A percentile compares a stretch with the other conserved stretches of the same genome.
These are phyloP conservation scores for Pinctada fucata DNA, from an alignment of 2,888 invertebrate species.

Conservation along the genomic window DNA sequence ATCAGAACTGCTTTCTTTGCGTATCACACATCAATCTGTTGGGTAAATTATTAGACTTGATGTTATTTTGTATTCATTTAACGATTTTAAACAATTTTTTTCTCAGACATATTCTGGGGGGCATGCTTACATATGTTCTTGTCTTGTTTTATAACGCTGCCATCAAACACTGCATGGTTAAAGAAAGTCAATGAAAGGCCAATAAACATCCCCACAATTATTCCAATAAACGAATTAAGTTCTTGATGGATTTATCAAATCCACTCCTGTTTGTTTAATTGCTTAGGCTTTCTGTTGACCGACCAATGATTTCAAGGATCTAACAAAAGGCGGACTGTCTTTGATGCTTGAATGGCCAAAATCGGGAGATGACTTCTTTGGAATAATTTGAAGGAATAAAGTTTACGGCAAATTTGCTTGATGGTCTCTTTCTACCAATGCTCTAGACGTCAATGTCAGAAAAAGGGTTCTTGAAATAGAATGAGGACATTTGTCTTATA, in stretches of 20 bases:
- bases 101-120: too few species aligned
- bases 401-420: slow-evolving; percentile 3
- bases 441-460: not conserved
- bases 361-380: not conserved
- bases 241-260: not conserved
- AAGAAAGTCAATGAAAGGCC: too few species aligned
- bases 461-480: not conserved
- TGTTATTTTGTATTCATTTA: too few species aligned
- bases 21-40: too few species aligned
- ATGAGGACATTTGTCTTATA: not conserved
- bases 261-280: not conserved
- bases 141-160: too few species aligned
- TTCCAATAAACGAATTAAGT: not conserved
- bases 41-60: too few species aligned
- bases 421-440: not conserved
- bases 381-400: not conserved
- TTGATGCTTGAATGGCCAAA: not conserved
- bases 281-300: not conserved
- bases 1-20: too few species aligned
- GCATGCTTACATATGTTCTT: too few species aligned
- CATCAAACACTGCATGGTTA: too few species aligned
- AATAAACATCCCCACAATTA: too few species aligned
- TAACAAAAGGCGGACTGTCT: not conserved
- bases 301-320: not conserved
- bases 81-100: too few species aligned